These are phyloP conservation scores for Stratiolaelaps scimitus DNA, from an alignment of 1,140 invertebrate species.

Conservation along the genomic window DNA sequence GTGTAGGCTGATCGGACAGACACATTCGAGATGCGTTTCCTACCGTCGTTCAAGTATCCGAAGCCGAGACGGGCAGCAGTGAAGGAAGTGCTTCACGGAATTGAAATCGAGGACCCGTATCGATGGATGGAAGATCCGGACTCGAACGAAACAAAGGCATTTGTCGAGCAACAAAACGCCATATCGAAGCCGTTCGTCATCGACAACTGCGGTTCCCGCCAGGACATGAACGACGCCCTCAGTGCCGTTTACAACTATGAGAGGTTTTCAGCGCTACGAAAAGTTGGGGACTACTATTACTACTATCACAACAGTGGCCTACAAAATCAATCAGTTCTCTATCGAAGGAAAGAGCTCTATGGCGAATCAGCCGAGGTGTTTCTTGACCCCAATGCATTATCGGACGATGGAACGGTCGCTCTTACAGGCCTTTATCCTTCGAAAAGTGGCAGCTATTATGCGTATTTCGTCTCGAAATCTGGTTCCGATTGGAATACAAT, in stretches of 20 bases:
- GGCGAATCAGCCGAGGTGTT: constrained; percentile 68
- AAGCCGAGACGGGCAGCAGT: constrained; percentile 4
- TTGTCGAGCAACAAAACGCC: constrained; percentile 80
- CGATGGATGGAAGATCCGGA: constrained; percentile 95
- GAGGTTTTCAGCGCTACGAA: constrained; percentile 76
- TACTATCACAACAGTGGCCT: constrained; percentile 88
- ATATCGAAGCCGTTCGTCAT: constrained; percentile 74
- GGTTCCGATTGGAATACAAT: constrained; percentile 93
- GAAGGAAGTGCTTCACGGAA: constrained; percentile 10
- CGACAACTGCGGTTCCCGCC: constrained; percentile 54
- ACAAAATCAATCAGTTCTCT: constrained; percentile 81
- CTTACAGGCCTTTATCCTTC: constrained; percentile 68
- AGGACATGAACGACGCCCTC: constrained; percentile 50
- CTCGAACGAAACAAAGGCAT: constrained; percentile 72
- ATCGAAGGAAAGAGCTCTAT: constrained; percentile 75
- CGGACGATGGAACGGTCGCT: constrained; percentile 82
- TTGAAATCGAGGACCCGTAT: constrained; percentile 76
- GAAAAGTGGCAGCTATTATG: constrained; percentile 74
- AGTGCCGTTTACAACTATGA: constrained; percentile 64
- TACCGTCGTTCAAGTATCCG: constrained; percentile 10
- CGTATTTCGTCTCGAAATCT: constrained; percentile 77
- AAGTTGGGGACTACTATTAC: constrained; percentile 72
- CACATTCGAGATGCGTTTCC: background rate
- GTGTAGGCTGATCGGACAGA: too few species aligned
- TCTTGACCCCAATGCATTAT: constrained; percentile 82